phyloP scores from a whole-genome alignment of 2,797 vertebrate genomes.

The Takifugu ocellatus region DNA sequence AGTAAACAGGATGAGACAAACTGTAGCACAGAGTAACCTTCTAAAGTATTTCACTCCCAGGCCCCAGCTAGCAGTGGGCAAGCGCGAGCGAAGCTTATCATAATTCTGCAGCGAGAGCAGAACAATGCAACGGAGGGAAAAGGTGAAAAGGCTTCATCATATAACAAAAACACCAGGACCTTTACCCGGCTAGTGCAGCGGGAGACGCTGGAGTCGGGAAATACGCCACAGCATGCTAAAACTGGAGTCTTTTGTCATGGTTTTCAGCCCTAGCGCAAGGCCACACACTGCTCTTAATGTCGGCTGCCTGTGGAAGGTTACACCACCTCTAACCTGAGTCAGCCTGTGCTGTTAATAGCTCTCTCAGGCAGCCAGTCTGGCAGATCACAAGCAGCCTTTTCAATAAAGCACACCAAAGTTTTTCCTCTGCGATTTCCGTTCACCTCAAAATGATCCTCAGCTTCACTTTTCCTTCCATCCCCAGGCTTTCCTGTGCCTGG shows the following conservation, averaged over 20 bases:
- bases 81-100: conserved; percentile 53
- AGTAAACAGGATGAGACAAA: conserved; percentile 64
- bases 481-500: conserved; percentile 53
- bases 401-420: conserved; percentile 48
- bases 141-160: conserved; percentile 21
- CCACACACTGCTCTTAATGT: too few species aligned
- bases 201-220: conserved; percentile 19
- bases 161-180: conserved; percentile 21
- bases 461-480: conserved; percentile 63
- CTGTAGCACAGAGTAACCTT: conserved; percentile 42
- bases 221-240: conserved; percentile 2
- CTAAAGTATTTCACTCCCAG: conserved; percentile 40
- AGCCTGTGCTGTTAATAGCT: conserved; percentile 48
- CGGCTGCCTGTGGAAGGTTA: conserved; percentile 27
- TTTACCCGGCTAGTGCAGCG: conserved; percentile 8
- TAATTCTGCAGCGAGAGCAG: conserved; percentile 47
- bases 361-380: conserved; percentile 47
- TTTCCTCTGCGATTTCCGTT: conserved; percentile 67
- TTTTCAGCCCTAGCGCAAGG: conserved; percentile 4
- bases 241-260: conserved; percentile 10
- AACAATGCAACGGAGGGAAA: conserved; percentile 39
- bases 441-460: conserved; percentile 69
- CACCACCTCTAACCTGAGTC: conserved; percentile 52
- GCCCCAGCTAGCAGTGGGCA: conserved; percentile 46
- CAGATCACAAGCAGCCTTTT: conserved; percentile 57